A percentile compares a stretch with the other conserved stretches of the same genome.
Conservation (phyloP, 2,888 invertebrate genomes). For the Conomelus anceps region DNA sequence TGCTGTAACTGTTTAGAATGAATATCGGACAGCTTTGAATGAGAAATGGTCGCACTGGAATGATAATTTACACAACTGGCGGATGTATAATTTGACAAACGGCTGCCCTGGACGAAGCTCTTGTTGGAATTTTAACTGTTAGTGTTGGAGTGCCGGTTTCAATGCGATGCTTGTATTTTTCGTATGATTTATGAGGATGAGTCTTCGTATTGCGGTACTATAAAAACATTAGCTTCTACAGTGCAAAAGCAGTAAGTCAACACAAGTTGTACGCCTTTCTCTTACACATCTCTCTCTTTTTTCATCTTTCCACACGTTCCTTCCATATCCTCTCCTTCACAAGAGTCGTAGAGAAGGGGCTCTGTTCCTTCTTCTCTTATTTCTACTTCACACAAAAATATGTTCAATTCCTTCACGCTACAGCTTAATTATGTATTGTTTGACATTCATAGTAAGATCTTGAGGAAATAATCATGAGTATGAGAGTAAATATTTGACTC, state of each 20-base stretch:
- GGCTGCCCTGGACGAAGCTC: neutral
- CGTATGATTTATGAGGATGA: neutral
- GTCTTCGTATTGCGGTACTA: neutral
- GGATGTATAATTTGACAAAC: neutral
- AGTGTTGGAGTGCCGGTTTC: neutral
- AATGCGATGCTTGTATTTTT: neutral
- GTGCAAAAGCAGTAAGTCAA: neutral
- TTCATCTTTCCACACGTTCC: neutral
- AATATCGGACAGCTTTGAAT: neutral
- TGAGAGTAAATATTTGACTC: no score
- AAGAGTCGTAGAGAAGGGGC: no score
- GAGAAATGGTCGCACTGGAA: neutral
- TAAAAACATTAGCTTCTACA: neutral
- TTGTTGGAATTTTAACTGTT: neutral
- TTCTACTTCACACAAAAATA: no score
- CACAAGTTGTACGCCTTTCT: neutral
- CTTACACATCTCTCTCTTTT: neutral
- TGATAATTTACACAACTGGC: neutral
- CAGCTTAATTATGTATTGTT: no score
- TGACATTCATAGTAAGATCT: no score
- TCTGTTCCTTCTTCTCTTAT: no score
- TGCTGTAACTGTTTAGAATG: neutral
- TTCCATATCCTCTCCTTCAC: neutral
- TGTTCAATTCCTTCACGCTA: no score
- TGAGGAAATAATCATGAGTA: no score